Conservation (phyloP, 2,888 invertebrate genomes). For the Ichneumoninae sp. region DNA sequence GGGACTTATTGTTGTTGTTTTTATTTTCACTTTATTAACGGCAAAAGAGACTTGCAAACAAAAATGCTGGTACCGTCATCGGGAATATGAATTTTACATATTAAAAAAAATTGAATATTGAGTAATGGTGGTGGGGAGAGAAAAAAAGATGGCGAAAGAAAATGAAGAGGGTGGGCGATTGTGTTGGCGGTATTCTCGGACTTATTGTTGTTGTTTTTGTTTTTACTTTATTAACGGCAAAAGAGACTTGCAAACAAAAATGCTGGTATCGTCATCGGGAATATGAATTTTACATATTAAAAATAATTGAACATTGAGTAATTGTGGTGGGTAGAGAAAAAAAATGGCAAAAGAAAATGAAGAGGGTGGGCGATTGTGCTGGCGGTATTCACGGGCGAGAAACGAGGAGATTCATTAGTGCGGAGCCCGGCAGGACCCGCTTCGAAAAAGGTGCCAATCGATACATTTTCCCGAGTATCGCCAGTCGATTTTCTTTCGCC, state of each 20-base stretch:
- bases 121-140: background rate
- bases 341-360: constrained; percentile 1
- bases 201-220: background rate
- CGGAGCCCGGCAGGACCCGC: background rate
- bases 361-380: background rate
- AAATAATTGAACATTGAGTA: background rate
- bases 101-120: background rate
- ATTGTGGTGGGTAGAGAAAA: background rate
- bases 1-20: constrained; percentile 4
- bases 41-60: background rate
- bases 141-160: background rate
- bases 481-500: background rate
- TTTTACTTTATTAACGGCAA: constrained; percentile 1
- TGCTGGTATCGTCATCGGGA: background rate
- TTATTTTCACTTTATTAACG: background rate
- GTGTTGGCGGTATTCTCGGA: background rate
- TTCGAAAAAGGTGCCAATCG: constrained; percentile 2
- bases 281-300: background rate
- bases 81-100: background rate
- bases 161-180: background rate
- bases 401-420: constrained; percentile 30
- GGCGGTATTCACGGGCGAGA: background rate
- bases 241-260: background rate
- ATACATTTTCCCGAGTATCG: constrained; percentile 8
- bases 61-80: background rate